A percentile compares a stretch with the other conserved stretches of the same genome.
phyloP scores from a whole-genome alignment of 23 tunicate genomes.

The Oikopleura dioica region DNA sequence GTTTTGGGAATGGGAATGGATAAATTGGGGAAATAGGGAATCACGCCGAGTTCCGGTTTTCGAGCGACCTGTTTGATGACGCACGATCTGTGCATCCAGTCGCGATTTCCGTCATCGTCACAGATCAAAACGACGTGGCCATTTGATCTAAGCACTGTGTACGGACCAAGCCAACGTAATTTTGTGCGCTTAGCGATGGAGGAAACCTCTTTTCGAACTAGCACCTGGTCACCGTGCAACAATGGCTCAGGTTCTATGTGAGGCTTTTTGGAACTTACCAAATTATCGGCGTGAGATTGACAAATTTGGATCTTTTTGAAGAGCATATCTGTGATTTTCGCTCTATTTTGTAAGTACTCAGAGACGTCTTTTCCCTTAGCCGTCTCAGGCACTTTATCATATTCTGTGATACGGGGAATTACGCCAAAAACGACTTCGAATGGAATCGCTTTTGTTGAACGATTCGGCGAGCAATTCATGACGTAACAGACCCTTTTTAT shows the following conservation, averaged over 20 bases:
- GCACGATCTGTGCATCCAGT: neutral
- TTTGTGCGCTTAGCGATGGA: neutral
- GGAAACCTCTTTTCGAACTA: neutral
- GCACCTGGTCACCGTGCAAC: neutral
- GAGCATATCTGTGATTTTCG: neutral
- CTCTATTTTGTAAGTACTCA: neutral
- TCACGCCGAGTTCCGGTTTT: no score
- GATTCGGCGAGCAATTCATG: neutral
- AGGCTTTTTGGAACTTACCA: neutral
- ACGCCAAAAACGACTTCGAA: neutral
- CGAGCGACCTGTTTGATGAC: neutral
- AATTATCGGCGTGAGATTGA: no score
- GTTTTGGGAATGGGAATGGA: no score
- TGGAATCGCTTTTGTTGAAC: neutral
- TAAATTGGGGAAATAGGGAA: no score
- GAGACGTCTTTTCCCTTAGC: neutral
- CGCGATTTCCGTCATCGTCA: neutral
- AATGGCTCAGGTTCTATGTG: neutral
- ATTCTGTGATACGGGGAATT: no score
- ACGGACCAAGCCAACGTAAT: constrained; percentile 1
- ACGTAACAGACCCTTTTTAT: neutral
- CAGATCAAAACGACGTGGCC: neutral
- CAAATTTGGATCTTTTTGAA: neutral
- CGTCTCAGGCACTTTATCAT: neutral
- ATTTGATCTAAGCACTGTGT: neutral